A percentile compares a stretch with the other conserved stretches of the same genome.
These are phyloP conservation scores for Xyliphius kryptos DNA, from an alignment of 2,113 vertebrate genomes.

Conservation along the genomic window DNA sequence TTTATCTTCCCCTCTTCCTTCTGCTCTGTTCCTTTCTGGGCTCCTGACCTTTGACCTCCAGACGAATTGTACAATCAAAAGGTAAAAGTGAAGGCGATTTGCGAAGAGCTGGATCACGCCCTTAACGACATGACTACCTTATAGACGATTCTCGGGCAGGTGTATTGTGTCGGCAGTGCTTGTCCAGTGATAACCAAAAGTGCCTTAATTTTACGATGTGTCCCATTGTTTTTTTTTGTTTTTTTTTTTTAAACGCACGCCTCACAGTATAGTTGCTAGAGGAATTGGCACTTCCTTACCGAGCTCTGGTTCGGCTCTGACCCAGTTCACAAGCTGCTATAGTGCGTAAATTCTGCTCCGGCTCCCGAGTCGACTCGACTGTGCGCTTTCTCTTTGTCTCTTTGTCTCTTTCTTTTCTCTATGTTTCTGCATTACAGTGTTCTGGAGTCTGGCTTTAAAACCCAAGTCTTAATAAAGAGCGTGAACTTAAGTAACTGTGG, in stretches of 20 bases:
- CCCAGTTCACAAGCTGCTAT: slow-evolving; percentile 12
- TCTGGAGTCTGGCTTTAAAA: slow-evolving; percentile 7
- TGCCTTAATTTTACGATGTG: slow-evolving; percentile 17
- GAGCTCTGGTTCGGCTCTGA: slow-evolving; percentile 12
- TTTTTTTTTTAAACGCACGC: no score
- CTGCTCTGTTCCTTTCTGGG: slow-evolving; percentile 31
- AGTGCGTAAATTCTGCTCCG: slow-evolving; percentile 8
- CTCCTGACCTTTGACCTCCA: slow-evolving; percentile 53
- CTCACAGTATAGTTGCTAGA: not conserved
- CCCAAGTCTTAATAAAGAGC: slow-evolving; percentile 13
- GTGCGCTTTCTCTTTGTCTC: slow-evolving; percentile 17
- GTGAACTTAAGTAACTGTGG: not conserved
- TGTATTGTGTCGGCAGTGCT: not conserved
- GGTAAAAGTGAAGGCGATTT: slow-evolving; percentile 85
- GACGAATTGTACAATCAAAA: slow-evolving; percentile 87
- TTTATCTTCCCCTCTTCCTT: slow-evolving; percentile 26
- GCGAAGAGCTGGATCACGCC: slow-evolving; percentile 80
- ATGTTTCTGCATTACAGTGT: slow-evolving; percentile 1
- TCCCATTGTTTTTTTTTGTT: no score
- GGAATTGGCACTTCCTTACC: not conserved
- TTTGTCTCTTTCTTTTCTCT: slow-evolving; percentile 6
- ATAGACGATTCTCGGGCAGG: slow-evolving; percentile 49
- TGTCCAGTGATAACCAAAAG: not conserved
- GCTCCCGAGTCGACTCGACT: slow-evolving; percentile 5
- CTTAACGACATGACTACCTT: slow-evolving; percentile 83